These are phyloP conservation scores for Octopus sinensis DNA, from an alignment of 1,140 invertebrate species.

Conservation along the genomic window DNA sequence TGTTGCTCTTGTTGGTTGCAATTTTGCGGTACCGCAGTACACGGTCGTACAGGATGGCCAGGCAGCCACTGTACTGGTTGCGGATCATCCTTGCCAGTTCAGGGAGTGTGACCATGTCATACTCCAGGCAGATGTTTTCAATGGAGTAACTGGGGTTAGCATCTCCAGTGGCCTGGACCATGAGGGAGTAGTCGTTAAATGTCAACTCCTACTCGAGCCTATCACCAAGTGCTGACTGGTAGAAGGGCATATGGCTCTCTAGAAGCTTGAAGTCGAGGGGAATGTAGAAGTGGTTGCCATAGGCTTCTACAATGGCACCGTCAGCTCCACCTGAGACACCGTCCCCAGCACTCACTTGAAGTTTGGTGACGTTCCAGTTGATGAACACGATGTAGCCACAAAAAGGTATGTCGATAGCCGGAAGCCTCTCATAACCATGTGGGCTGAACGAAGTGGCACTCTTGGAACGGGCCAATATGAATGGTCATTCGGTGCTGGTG, in stretches of 20 bases:
- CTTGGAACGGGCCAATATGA: too few species aligned
- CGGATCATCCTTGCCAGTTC: constrained; percentile 23
- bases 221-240: constrained; percentile 20
- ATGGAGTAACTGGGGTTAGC: constrained; percentile 18
- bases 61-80: neutral
- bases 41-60: constrained; percentile 16
- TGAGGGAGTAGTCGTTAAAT: constrained; percentile 23
- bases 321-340: neutral
- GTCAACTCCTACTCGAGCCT: constrained; percentile 23
- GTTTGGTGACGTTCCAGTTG: constrained; percentile 13
- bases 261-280: constrained; percentile 25
- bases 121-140: constrained; percentile 26
- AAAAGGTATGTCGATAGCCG: too few species aligned
- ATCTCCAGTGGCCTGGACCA: constrained; percentile 18
- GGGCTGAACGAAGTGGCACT: too few species aligned
- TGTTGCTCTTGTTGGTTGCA: neutral
- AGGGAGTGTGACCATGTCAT: constrained; percentile 18
- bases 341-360: constrained; percentile 12
- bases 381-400: too few species aligned
- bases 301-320: constrained; percentile 11
- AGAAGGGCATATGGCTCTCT: constrained; percentile 24
- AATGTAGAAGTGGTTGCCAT: constrained; percentile 15
- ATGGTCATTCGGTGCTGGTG: too few species aligned
- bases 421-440: too few species aligned
- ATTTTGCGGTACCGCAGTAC: constrained; percentile 6